These are phyloP conservation scores for Neotoma lepida DNA, from an alignment of 2,113 vertebrate genomes.

Conservation along the genomic window DNA sequence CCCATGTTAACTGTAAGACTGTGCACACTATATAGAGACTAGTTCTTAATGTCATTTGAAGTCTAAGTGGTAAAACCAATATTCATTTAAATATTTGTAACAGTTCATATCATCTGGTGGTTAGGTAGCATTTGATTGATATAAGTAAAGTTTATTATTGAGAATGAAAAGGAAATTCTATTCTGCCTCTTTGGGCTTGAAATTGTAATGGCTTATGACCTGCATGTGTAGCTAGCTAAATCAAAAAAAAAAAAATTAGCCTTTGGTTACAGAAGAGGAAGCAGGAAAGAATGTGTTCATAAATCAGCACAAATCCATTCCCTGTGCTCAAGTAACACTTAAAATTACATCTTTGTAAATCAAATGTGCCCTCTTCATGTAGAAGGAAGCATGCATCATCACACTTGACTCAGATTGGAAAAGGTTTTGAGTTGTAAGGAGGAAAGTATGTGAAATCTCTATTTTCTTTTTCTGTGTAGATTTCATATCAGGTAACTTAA, in stretches of 20 bases:
- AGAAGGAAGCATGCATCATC: not conserved
- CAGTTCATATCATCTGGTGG: not conserved
- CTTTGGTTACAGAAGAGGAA: conserved; percentile 27
- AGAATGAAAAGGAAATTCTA: not conserved
- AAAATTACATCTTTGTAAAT: not conserved
- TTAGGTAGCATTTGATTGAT: conserved; percentile 7
- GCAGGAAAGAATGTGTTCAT: not conserved
- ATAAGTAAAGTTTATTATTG: not conserved
- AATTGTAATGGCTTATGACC: not conserved
- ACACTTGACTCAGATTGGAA: not conserved
- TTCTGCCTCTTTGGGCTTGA: conserved; percentile 2
- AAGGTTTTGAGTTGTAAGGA: conserved; percentile 1
- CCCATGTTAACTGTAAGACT: not conserved
- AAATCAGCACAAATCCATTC: conserved; percentile 33
- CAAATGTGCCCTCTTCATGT: not conserved
- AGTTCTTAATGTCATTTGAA: conserved; percentile 37
- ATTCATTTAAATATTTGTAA: not conserved
- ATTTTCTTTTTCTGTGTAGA: not conserved
- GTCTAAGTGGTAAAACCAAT: not conserved
- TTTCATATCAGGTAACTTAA: not conserved
- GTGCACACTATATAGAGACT: conserved; percentile 16
- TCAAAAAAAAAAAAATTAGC: conserved; percentile 17
- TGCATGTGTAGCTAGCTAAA: not conserved
- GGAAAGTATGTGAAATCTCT: conserved; percentile 22
- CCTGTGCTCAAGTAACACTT: not conserved